These are phyloP conservation scores for Ptiloglossa arizonensis DNA, from an alignment of 1,140 invertebrate genomes.

Conservation along the genomic window DNA sequence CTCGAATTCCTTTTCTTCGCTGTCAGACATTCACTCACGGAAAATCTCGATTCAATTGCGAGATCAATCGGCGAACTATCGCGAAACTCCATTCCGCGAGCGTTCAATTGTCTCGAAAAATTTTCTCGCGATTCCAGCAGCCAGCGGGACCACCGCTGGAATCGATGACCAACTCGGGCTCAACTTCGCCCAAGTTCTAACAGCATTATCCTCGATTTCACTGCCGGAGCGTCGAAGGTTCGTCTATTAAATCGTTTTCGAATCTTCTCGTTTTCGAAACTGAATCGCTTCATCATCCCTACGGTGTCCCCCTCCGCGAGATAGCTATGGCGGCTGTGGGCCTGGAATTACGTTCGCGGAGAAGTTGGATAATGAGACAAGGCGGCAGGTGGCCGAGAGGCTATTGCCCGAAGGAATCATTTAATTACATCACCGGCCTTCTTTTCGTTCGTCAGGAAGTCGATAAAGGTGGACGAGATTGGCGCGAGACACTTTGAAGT, in stretches of 20 bases:
- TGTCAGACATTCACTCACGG: too few relatives aligned
- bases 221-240: background rate
- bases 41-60: too few relatives aligned
- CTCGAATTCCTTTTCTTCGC: background rate
- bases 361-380: slow-evolving; percentile 34
- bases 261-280: background rate
- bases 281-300: background rate
- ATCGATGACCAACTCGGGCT: background rate
- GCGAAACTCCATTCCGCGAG: background rate
- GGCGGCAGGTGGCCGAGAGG: background rate
- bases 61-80: too few relatives aligned
- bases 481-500: slow-evolving; percentile 31
- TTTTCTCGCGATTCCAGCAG: background rate
- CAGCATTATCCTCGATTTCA: slow-evolving; percentile 18
- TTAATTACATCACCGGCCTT: slow-evolving; percentile 42
- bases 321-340: too few relatives aligned
- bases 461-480: slow-evolving; percentile 16
- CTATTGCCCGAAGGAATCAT: slow-evolving; percentile 45
- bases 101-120: background rate
- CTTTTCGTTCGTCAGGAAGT: slow-evolving; percentile 32
- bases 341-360: slow-evolving; percentile 4
- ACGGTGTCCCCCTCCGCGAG: too few relatives aligned
- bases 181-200: slow-evolving; percentile 12
- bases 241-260: slow-evolving; percentile 24
- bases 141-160: background rate